Evolutionary conservation across 2,113 vertebrate species (phyloP).

Genomic region (Microtus oregoni): DNA sequence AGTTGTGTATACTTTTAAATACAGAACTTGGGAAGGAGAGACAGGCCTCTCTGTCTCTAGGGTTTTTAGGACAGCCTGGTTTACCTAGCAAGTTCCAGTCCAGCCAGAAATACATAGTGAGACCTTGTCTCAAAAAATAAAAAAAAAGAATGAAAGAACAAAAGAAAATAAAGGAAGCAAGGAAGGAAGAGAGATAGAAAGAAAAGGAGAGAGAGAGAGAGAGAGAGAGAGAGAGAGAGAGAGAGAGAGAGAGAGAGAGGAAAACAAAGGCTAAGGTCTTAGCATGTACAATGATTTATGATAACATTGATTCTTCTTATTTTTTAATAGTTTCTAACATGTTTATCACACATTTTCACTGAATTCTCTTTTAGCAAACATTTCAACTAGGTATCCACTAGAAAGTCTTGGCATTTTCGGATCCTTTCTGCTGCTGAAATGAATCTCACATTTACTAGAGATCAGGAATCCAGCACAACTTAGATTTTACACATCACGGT

Average conservation of each 20-base stretch:
- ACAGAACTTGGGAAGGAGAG: not conserved
- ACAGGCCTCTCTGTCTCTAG: not conserved
- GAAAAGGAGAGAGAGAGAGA: not conserved
- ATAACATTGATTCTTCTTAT: not conserved
- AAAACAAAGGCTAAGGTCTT: not conserved
- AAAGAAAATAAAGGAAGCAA: not conserved
- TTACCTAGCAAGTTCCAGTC: not conserved
- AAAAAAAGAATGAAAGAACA: not conserved
- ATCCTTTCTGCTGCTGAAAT: not conserved
- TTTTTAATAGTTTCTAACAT: not conserved
- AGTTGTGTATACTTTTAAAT: not conserved
- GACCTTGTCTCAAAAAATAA: not conserved
- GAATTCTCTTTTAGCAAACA: not conserved
- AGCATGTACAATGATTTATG: not conserved
- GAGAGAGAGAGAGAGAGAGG: too few species aligned
- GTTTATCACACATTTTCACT: not conserved
- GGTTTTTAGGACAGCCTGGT: not conserved
- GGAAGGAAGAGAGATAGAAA: not conserved
- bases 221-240: not conserved
- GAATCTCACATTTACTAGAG: not conserved
- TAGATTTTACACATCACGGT: not conserved
- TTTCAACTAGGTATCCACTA: not conserved
- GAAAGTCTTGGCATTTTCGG: constrained; percentile 13
- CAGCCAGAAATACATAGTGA: not conserved
- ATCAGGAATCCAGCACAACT: not conserved